Conservation (phyloP, 2,888 invertebrate genomes). For the Synanthedon formicaeformis region DNA sequence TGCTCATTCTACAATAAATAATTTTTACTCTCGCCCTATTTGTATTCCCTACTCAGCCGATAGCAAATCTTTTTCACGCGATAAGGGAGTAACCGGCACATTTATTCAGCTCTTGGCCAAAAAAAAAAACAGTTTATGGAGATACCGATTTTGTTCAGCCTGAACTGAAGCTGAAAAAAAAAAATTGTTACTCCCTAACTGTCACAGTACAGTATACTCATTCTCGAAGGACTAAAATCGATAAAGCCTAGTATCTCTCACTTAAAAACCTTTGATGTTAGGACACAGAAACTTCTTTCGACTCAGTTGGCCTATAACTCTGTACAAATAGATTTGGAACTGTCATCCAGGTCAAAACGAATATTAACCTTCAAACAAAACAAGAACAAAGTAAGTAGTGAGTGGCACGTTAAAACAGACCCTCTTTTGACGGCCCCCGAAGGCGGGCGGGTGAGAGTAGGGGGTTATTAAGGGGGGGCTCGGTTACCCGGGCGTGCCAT, state of each 20-base stretch:
- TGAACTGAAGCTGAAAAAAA: no score
- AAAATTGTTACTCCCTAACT: neutral
- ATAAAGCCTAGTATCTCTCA: neutral
- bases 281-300: neutral
- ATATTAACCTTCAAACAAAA: constrained; percentile 69
- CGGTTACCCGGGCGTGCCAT: constrained; percentile 52
- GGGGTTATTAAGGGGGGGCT: constrained; percentile 21
- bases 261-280: neutral
- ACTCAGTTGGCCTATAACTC: neutral
- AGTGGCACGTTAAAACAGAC: constrained; percentile 50
- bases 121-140: no score
- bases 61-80: neutral
- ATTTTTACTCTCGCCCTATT: no score
- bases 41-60: neutral
- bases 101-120: no score
- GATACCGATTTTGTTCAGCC: no score
- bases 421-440: constrained; percentile 30
- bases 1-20: no score
- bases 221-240: neutral
- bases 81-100: no score
- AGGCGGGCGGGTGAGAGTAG: constrained; percentile 12
- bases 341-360: constrained; percentile 45
- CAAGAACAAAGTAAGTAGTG: constrained; percentile 58
- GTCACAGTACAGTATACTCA: neutral
- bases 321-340: constrained; percentile 1